phyloP scores from a whole-genome alignment of 2,113 vertebrate genomes.

The Pangasianodon gigas region DNA sequence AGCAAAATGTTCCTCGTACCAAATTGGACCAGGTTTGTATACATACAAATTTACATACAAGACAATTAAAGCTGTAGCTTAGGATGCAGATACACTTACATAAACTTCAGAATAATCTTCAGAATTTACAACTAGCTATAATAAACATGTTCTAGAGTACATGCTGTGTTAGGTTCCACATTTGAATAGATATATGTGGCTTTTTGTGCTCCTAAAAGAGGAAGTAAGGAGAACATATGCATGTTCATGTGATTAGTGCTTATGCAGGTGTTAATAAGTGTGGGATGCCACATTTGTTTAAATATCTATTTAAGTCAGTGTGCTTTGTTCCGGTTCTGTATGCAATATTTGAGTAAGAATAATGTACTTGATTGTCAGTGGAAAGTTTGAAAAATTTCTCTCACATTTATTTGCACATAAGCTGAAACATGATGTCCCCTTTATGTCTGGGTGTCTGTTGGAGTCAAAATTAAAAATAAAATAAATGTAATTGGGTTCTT shows the following conservation, averaged over 20 bases:
- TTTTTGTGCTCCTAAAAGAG: background rate
- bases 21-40: slow-evolving; percentile 89
- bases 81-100: background rate
- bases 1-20: slow-evolving; percentile 89
- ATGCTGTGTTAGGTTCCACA: too few species aligned
- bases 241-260: background rate
- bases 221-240: slow-evolving; percentile 11
- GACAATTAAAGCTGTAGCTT: background rate
- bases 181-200: background rate
- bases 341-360: background rate
- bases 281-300: slow-evolving; percentile 51
- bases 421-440: background rate
- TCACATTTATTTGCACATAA: background rate
- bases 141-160: background rate
- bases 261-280: slow-evolving; percentile 50
- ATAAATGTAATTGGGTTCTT: background rate
- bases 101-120: background rate
- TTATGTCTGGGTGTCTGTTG: background rate
- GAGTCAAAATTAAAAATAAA: background rate
- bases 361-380: background rate
- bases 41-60: background rate
- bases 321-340: slow-evolving; percentile 61
- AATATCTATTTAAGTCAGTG: slow-evolving; percentile 55
- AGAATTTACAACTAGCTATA: background rate
- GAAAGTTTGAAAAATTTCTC: background rate